Evolutionary conservation across 2,797 vertebrate genomes (phyloP).

Genomic region (Dryobates pubescens): DNA sequence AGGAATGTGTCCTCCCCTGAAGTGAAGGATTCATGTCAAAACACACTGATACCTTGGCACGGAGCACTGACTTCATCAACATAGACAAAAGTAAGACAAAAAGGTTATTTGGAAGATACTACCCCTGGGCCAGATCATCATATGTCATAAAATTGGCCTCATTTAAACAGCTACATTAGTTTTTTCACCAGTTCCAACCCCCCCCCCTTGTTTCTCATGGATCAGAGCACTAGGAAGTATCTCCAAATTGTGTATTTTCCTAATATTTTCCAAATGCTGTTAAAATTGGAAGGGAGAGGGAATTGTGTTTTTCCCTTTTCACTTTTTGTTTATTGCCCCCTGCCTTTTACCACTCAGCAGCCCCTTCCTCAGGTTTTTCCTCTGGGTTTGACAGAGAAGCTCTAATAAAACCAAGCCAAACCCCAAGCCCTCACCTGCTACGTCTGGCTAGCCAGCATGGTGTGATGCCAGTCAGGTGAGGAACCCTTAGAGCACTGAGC

Average conservation of each 20-base stretch:
- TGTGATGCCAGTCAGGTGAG: not conserved
- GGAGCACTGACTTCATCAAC: not conserved
- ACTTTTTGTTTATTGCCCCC: not conserved
- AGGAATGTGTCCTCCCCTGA: not conserved
- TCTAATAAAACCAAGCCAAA: not conserved
- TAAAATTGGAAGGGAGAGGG: conserved; percentile 5
- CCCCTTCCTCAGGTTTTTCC: not conserved
- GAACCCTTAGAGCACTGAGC: not conserved
- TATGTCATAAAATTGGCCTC: conserved; percentile 27
- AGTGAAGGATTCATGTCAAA: conserved; percentile 14
- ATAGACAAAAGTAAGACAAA: not conserved
- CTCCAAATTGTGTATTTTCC: conserved; percentile 33
- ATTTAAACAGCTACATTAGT: not conserved
- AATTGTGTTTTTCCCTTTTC: conserved; percentile 6
- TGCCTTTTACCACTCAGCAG: not conserved
- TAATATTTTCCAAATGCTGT: conserved; percentile 55
- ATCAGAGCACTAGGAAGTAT: conserved; percentile 4
- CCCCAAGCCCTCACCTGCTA: not conserved
- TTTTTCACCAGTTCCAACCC: conserved; percentile 28
- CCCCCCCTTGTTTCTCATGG: not conserved
- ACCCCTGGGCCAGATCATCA: not conserved
- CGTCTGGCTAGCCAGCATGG: not conserved
- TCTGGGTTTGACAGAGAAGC: not conserved
- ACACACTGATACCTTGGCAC: not conserved
- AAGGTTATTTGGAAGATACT: not conserved